A percentile compares a stretch with the other conserved stretches of the same genome.
These are phyloP conservation scores for Hesperophylax magnus DNA, from an alignment of 1,140 invertebrate genomes.

Conservation along the genomic window DNA sequence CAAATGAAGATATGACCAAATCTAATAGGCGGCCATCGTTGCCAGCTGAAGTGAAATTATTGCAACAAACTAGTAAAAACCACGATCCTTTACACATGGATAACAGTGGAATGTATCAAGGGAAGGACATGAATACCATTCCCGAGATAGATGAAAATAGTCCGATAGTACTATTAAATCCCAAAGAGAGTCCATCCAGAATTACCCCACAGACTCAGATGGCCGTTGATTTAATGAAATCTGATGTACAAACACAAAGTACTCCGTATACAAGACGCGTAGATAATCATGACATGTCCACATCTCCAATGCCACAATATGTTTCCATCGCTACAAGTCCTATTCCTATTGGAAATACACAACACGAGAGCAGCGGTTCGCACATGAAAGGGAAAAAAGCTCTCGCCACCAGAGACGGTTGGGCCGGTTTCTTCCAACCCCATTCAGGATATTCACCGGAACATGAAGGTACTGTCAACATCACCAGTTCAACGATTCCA, in stretches of 20 bases:
- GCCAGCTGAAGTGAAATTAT: conserved; percentile 37
- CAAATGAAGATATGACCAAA: conserved; percentile 56
- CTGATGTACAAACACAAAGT: conserved; percentile 28
- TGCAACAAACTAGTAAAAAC: conserved; percentile 10
- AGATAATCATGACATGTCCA: conserved; percentile 43
- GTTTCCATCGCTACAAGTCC: conserved; percentile 55
- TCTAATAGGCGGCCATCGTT: conserved; percentile 43
- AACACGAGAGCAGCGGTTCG: conserved; percentile 6
- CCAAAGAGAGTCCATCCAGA: not conserved
- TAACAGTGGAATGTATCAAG: conserved; percentile 5
- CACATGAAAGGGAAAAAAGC: conserved; percentile 55
- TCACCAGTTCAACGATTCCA: conserved; percentile 50
- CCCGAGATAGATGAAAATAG: conserved; percentile 7
- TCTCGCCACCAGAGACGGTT: conserved; percentile 58
- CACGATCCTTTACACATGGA: not conserved
- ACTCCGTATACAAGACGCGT: not conserved
- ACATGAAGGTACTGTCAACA: conserved; percentile 57
- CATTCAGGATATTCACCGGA: conserved; percentile 54
- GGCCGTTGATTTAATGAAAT: too few species aligned
- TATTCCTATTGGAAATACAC: conserved; percentile 27
- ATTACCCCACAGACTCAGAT: not conserved
- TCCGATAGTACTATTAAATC: not conserved
- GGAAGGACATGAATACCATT: not conserved
- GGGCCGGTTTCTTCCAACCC: conserved; percentile 55
- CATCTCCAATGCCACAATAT: conserved; percentile 53